Evolutionary conservation across 2,113 vertebrate species (phyloP), one percentile per base, ranked within the genome.

Genomic region (Notothenia rossii): DNA sequence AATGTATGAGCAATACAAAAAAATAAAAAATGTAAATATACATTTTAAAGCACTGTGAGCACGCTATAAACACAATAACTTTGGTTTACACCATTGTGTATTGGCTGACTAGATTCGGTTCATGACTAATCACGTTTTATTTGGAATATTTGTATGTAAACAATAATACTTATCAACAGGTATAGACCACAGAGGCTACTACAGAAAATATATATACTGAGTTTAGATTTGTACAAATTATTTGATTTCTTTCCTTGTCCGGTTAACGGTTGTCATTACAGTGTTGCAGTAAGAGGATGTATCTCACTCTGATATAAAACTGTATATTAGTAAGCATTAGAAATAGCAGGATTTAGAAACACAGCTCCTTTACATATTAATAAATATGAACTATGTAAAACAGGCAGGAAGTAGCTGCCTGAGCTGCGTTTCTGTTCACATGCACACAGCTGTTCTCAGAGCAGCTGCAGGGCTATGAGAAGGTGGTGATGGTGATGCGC

Each of bases 401-500:
- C 59, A 70, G 43, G 60, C 40, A 63, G 72, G 61, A 58, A 36
- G 45, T 25, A 65, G 69, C n/a, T 61, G n/a, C 76, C 45, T 69
- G 29, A 43, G n/a, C 53, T 72, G 59, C 33, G 43, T 29, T 53
- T 76, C 78, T 68, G 54, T 75, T 3, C 10, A 45, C 4, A 25
- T 40, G 36, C 36, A 40, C 36, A 7, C 36, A 74, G 76, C 69
- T 83, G 75, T 46, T 65, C 18, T 45, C 18, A 51, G 45, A 50
- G 61, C 75, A 55, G 67, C 75, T 86, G 76, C 15, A 7, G 0
- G 10, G 18, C 25, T 56, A 20, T 60, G 46, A 79, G 3, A 10
- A 86, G 61, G 60, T 70, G 63, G 46, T 73, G 72, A 69, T 5
- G 12, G 48, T 11, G 53, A 76, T n/a, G 68, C 22, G 69, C 45